These are phyloP conservation scores for Eutolmus rufibarbis DNA, from an alignment of 2,888 invertebrate genomes.

Conservation along the genomic window DNA sequence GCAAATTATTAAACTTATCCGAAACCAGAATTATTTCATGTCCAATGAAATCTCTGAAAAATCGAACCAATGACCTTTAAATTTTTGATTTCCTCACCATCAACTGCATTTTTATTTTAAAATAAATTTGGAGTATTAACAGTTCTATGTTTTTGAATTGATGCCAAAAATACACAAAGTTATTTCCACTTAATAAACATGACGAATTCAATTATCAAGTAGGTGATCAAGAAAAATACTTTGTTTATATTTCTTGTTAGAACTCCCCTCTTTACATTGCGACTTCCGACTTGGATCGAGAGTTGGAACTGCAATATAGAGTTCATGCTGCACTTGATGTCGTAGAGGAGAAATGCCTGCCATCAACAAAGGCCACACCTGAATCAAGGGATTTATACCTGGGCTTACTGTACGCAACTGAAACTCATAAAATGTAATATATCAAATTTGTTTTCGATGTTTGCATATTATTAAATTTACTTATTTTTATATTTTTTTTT, in stretches of 20 bases:
- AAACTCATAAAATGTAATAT: constrained; percentile 91
- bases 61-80: too few relatives aligned
- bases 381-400: constrained; percentile 90
- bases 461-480: neutral
- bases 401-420: constrained; percentile 90
- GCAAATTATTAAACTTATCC: too few relatives aligned
- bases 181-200: too few relatives aligned
- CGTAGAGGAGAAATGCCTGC: constrained; percentile 62
- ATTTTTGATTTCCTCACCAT: too few relatives aligned
- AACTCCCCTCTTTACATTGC: constrained; percentile 91
- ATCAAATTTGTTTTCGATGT: neutral
- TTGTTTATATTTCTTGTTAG: constrained; percentile 64
- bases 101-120: too few relatives aligned
- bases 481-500: too few relatives aligned
- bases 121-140: too few relatives aligned
- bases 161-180: too few relatives aligned
- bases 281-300: constrained; percentile 78
- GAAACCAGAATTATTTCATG: too few relatives aligned
- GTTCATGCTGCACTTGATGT: constrained; percentile 78
- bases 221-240: neutral
- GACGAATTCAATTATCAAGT: too few relatives aligned
- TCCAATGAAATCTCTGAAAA: too few relatives aligned
- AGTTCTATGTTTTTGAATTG: too few relatives aligned
- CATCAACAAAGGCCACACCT: constrained; percentile 69
- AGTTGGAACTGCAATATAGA: constrained; percentile 89